Base-by-base conservation (phyloP, 2,797 vertebrate genomes). In the Pseudochirops corinnae region DNA sequence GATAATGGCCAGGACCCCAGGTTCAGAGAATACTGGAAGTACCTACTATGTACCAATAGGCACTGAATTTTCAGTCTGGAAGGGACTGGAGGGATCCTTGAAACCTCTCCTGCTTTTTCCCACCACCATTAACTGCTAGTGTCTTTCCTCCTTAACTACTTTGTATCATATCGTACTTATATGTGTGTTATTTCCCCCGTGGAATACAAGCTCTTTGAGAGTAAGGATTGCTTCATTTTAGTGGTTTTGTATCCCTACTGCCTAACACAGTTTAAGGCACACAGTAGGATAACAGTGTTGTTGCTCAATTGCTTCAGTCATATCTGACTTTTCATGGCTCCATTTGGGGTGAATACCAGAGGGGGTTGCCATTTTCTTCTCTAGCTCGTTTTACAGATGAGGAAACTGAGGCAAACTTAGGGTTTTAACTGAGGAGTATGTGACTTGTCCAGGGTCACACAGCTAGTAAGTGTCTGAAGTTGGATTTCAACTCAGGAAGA, bases 381-480 rank as follows among this genome's bases (percentile, higher is more conserved):
- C n/a, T n/a, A 74, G 18, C n/a, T 94, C 50, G 55, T 4, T 18
- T 46, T 60, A 96, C 10, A 94, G 50, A 29, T 55, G 50, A 94
- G n/a, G n/a, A 95, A 96, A 62, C 10, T 26, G 46, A 96, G 82
- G 57, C 21, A 33, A 57, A 95, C 56, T 57, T 57, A 57, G 56
- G 24, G 24, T 57, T 57, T 57, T 57, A 57, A 57, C 24, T 28
- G 56, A 91, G 57, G 56, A 10, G 91, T 94, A 87, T 31, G 92
- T 74, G 58, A 96, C 58, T 56, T 57, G 53, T 82, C 29, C 87
- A 58, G 56, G 55, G 29, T 90, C 94, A 94, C 60, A 91, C 92
- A 95, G 50, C 87, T 95, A 92, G 55, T 91, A 50, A 94, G 33
- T 74, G 13, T 6, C 6, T 94, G 52, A 18, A 2, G 74, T 93